Percentiles rank a stretch among this genome's conserved stretches.
Conservation (phyloP, 2,888 invertebrate species). For the Papilio elwesi region DNA sequence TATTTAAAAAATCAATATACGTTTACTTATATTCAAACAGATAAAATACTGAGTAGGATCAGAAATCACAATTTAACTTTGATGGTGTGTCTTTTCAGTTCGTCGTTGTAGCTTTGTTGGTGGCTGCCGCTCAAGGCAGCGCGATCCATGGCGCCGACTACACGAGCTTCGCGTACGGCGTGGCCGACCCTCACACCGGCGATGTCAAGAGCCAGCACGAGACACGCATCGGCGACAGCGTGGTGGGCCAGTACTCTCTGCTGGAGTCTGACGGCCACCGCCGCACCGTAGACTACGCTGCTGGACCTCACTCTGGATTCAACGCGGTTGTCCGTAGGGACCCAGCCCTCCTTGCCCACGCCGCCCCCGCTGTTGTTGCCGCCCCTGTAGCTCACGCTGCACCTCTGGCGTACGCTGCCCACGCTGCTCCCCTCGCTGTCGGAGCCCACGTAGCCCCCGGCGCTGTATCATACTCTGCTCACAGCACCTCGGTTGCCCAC, state of each 20-base stretch:
- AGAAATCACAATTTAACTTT: background rate
- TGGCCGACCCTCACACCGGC: constrained; percentile 77
- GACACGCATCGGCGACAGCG: constrained; percentile 84
- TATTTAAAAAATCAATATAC: constrained; percentile 9
- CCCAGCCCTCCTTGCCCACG: constrained; percentile 62
- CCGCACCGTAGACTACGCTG: constrained; percentile 86
- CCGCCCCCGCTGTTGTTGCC: constrained; percentile 50
- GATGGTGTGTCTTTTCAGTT: constrained; percentile 54
- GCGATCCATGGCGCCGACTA: constrained; percentile 44
- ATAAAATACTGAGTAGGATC: background rate
- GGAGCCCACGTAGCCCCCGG: constrained; percentile 50
- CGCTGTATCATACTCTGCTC: constrained; percentile 48
- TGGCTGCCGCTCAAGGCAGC: constrained; percentile 45
- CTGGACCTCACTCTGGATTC: constrained; percentile 82
- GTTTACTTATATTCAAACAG: background rate
- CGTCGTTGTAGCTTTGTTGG: constrained; percentile 44
- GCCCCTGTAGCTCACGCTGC: constrained; percentile 51
- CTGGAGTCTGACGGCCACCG: constrained; percentile 86
- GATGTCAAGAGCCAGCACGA: constrained; percentile 85
- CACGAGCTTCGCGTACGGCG: constrained; percentile 66
- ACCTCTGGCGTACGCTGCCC: constrained; percentile 45
- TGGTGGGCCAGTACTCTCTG: constrained; percentile 81
- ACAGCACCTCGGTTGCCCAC: constrained; percentile 53
- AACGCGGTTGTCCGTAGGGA: constrained; percentile 83
- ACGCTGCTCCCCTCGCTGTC: constrained; percentile 47